A percentile compares a stretch with the other conserved stretches of the same genome.
phyloP scores from a whole-genome alignment of 2,888 invertebrate genomes.

The Girardia tigrina region DNA sequence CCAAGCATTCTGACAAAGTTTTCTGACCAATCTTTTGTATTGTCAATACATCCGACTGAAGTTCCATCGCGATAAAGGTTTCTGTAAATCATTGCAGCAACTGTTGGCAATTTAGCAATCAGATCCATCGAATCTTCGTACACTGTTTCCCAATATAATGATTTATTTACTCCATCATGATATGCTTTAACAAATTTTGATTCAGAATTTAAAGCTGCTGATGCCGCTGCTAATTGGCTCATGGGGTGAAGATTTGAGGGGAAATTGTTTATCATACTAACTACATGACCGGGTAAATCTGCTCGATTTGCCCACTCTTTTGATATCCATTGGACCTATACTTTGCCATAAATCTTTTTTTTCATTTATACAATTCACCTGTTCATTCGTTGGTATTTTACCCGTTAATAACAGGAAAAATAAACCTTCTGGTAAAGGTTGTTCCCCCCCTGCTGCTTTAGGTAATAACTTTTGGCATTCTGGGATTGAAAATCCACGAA shows the following conservation, averaged over 20 bases:
- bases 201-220: constrained; percentile 78
- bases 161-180: constrained; percentile 69
- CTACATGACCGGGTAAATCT: constrained; percentile 79
- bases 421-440: constrained; percentile 80
- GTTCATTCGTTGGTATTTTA: constrained; percentile 67
- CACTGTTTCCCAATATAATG: constrained; percentile 71
- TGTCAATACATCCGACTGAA: constrained; percentile 72
- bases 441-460: constrained; percentile 62
- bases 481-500: constrained; percentile 79
- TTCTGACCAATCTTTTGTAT: constrained; percentile 75
- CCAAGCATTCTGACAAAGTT: constrained; percentile 80
- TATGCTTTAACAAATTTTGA: constrained; percentile 81
- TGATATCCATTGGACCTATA: constrained; percentile 61
- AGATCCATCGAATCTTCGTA: constrained; percentile 87
- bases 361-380: constrained; percentile 53
- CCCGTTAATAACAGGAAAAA: constrained; percentile 82
- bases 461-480: constrained; percentile 76
- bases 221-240: constrained; percentile 79
- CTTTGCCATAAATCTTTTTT: constrained; percentile 59
- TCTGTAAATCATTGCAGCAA: constrained; percentile 82
- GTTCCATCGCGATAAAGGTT: constrained; percentile 68
- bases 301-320: constrained; percentile 74
- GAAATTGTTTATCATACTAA: constrained; percentile 76
- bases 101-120: constrained; percentile 79
- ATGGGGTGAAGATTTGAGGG: constrained; percentile 78